Conservation (phyloP, 2,797 vertebrate genomes). For the Phalanger gymnotis region DNA sequence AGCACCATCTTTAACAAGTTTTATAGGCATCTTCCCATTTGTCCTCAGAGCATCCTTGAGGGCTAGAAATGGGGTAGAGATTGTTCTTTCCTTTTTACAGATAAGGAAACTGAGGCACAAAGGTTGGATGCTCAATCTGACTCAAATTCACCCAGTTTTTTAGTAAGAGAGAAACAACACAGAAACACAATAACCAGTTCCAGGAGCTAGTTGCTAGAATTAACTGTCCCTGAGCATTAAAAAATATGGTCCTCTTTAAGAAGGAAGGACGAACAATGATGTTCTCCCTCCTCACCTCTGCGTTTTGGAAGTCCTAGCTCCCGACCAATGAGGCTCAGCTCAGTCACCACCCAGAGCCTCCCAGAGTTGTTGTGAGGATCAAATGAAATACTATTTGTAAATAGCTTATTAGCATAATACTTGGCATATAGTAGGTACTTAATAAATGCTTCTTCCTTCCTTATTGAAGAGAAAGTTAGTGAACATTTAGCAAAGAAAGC, state of each 20-base stretch:
- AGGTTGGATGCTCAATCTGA: neutral
- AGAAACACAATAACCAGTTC: neutral
- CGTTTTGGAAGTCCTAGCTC: neutral
- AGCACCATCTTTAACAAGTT: neutral
- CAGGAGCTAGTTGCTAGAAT: neutral
- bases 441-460: neutral
- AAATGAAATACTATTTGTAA: neutral
- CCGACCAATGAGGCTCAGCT: neutral
- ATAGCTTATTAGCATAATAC: neutral
- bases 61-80: slow-evolving; percentile 44
- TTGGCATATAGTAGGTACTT: neutral
- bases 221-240: neutral
- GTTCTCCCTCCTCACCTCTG: neutral
- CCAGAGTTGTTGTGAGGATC: slow-evolving; percentile 7
- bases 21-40: neutral
- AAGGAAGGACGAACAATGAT: neutral
- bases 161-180: neutral
- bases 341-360: neutral
- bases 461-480: neutral
- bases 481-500: neutral
- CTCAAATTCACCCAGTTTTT: slow-evolving; percentile 8
- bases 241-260: neutral
- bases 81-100: slow-evolving; percentile 36
- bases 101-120: slow-evolving; percentile 33
- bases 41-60: slow-evolving; percentile 40